Percentiles rank a stretch among this genome's conserved stretches.
These are phyloP conservation scores for Aporophyla nigra DNA, from an alignment of 2,888 invertebrate genomes.

Conservation along the genomic window DNA sequence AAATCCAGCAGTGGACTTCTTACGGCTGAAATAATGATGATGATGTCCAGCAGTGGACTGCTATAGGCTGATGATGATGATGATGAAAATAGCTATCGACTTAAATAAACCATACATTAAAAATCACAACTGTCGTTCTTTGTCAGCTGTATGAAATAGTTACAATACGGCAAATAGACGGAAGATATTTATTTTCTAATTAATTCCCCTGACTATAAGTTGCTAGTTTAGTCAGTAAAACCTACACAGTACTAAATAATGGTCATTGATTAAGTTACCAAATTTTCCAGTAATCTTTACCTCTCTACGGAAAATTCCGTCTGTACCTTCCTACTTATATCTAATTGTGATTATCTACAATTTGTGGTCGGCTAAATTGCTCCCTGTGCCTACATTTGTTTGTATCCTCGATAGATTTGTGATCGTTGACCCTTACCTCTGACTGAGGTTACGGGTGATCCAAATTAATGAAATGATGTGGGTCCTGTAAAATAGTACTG, in stretches of 20 bases:
- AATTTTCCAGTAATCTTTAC: constrained; percentile 7
- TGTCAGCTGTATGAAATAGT: background rate
- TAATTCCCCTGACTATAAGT: background rate
- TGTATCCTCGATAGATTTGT: constrained; percentile 55
- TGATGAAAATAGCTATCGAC: no score
- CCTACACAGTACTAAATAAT: background rate
- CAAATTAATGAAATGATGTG: constrained; percentile 67
- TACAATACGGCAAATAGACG: background rate
- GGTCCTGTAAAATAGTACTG: constrained; percentile 17
- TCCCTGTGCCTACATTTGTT: constrained; percentile 47
- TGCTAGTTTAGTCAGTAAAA: background rate
- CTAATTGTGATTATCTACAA: constrained; percentile 54
- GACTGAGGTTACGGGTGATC: constrained; percentile 41
- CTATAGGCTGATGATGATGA: no score
- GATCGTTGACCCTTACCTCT: constrained; percentile 46
- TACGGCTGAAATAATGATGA: no score
- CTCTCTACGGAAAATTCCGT: constrained; percentile 26
- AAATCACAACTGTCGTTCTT: background rate
- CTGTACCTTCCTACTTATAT: background rate
- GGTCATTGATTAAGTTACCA: background rate
- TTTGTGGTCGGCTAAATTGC: constrained; percentile 38
- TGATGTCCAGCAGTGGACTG: no score
- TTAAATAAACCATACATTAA: background rate
- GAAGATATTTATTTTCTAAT: background rate
- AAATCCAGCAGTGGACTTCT: no score